phyloP scores from a whole-genome alignment of 2,888 invertebrate genomes.

The Sclerodermus sp. region DNA sequence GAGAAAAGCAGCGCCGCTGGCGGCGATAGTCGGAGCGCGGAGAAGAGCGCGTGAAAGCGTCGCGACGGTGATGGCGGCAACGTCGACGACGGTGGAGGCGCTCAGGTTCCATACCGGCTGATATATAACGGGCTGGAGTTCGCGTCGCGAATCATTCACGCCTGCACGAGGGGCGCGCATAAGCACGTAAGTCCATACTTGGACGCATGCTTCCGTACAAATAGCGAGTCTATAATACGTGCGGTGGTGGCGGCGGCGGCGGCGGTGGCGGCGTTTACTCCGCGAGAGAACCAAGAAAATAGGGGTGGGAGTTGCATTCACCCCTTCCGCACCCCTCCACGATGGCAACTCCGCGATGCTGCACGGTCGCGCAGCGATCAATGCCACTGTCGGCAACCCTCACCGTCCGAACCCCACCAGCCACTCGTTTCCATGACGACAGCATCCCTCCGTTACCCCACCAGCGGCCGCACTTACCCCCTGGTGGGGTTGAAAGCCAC shows the following conservation, averaged over 20 bases:
- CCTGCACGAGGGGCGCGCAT: constrained; percentile 32
- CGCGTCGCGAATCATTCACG: constrained; percentile 48
- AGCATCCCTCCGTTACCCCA: constrained; percentile 47
- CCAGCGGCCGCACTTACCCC: constrained; percentile 18
- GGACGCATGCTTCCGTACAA: constrained; percentile 42
- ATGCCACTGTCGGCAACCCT: constrained; percentile 49
- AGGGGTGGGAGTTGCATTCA: constrained; percentile 41
- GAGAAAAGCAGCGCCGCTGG: no score
- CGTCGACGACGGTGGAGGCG: no score
- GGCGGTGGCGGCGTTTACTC: neutral
- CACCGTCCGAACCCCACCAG: constrained; percentile 22
- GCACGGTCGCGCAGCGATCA: constrained; percentile 48
- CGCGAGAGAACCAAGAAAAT: neutral
- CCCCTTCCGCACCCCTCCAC: constrained; percentile 36
- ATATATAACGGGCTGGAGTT: constrained; percentile 25
- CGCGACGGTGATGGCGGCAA: constrained; percentile 8
- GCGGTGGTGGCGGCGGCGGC: constrained; percentile 14
- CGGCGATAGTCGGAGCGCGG: no score
- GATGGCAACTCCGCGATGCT: constrained; percentile 40
- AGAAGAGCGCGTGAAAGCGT: no score
- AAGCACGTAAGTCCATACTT: constrained; percentile 46
- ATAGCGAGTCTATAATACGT: constrained; percentile 40
- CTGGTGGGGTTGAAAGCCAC: constrained; percentile 38
- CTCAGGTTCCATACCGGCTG: constrained; percentile 35
- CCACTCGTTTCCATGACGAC: constrained; percentile 47